These are phyloP conservation scores for Cephonodes hylas DNA, from an alignment of 2,888 invertebrate species.

Conservation along the genomic window DNA sequence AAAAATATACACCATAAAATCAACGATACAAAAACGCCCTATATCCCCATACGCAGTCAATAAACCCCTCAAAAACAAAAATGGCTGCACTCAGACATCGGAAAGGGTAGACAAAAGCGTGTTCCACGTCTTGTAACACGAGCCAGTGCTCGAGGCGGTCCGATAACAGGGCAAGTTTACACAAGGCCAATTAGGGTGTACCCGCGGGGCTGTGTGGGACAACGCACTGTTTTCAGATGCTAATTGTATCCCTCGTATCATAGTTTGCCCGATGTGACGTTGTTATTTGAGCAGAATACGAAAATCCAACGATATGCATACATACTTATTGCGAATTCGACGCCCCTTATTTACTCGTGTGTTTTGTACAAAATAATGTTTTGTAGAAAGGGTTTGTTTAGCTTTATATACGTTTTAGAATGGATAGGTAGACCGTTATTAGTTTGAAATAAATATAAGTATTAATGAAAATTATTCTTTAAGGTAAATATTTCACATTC, in stretches of 20 bases:
- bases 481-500: too few species aligned
- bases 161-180: slow-evolving; percentile 77
- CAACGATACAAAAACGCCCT: neutral
- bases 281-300: slow-evolving; percentile 9
- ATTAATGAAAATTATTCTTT: too few species aligned
- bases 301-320: slow-evolving; percentile 8
- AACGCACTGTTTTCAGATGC: slow-evolving; percentile 42
- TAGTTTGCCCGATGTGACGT: slow-evolving; percentile 12
- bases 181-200: slow-evolving; percentile 75
- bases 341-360: too few species aligned
- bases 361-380: too few species aligned
- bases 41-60: neutral
- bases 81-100: neutral
- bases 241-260: slow-evolving; percentile 33
- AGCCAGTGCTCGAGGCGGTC: slow-evolving; percentile 51
- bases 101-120: slow-evolving; percentile 4
- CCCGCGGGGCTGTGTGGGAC: slow-evolving; percentile 48
- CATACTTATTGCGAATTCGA: neutral
- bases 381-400: too few species aligned
- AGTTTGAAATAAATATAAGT: too few species aligned
- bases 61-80: neutral
- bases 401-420: too few species aligned
- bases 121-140: slow-evolving; percentile 13
- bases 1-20: too few species aligned
- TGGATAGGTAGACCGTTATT: too few species aligned